Evolutionary conservation across 1,140 invertebrate genomes (phyloP).

Genomic region (Diorhabda elongata): DNA sequence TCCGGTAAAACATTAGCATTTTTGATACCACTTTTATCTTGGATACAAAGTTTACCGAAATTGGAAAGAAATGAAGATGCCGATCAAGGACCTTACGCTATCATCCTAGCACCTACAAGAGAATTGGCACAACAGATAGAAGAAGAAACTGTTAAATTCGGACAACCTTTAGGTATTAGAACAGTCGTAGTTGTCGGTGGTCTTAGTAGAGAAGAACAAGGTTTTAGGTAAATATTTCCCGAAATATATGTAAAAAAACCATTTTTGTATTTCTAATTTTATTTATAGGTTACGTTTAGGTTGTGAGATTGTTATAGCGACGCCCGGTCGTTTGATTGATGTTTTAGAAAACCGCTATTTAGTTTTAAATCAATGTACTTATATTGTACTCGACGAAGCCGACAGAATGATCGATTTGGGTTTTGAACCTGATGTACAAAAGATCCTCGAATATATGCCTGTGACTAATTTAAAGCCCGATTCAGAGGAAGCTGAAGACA

Average conservation of each 20-base stretch:
- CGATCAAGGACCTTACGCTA: constrained; percentile 97
- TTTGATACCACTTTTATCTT: constrained; percentile 93
- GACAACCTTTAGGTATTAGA: constrained; percentile 87
- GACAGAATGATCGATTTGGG: constrained; percentile 99
- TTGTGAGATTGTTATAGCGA: constrained; percentile 99
- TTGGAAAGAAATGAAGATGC: constrained; percentile 87
- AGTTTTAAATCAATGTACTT: constrained; percentile 92
- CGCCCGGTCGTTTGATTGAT: constrained; percentile 98
- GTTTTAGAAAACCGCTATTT: constrained; percentile 98
- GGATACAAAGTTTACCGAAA: constrained; percentile 98
- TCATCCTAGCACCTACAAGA: constrained; percentile 97
- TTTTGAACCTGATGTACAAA: constrained; percentile 97
- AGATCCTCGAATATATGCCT: constrained; percentile 97
- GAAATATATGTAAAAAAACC: too few relatives aligned
- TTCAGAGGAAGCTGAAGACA: constrained; percentile 97
- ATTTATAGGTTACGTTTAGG: constrained; percentile 77
- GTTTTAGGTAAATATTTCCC: constrained; percentile 58
- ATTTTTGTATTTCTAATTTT: not conserved
- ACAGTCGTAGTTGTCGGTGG: constrained; percentile 98
- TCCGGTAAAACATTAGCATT: constrained; percentile 94
- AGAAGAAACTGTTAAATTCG: constrained; percentile 98
- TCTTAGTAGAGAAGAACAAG: constrained; percentile 96
- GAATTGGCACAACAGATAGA: constrained; percentile 99
- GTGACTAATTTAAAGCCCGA: constrained; percentile 98
- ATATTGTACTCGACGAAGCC: constrained; percentile 91